Conservation (phyloP, 2,888 invertebrate species). For the Drosophila incognita region DNA sequence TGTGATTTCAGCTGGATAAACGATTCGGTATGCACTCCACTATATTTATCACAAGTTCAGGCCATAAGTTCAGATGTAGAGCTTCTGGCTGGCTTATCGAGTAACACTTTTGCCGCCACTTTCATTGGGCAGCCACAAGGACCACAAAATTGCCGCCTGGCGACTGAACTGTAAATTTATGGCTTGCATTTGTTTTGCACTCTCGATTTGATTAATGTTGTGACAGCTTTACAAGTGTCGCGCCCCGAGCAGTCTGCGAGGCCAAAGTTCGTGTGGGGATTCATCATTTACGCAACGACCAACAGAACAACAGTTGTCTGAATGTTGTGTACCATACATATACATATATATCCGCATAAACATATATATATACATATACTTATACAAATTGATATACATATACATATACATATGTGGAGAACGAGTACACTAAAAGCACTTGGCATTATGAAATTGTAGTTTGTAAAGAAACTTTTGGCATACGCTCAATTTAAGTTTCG, state of each 20-base stretch:
- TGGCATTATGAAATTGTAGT: slow-evolving; percentile 37
- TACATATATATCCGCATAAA: background rate
- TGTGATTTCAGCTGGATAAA: slow-evolving; percentile 31
- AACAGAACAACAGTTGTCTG: slow-evolving; percentile 46
- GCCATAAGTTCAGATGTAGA: slow-evolving; percentile 1
- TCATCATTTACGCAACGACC: slow-evolving; percentile 54
- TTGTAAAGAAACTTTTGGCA: slow-evolving; percentile 15
- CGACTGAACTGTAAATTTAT: slow-evolving; percentile 61
- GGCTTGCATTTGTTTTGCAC: slow-evolving; percentile 68
- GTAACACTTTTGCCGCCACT: slow-evolving; percentile 35
- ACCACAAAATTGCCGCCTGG: slow-evolving; percentile 44
- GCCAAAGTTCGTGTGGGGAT: slow-evolving; percentile 59
- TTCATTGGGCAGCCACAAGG: slow-evolving; percentile 45
- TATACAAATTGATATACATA: background rate
- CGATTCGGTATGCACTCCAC: slow-evolving; percentile 19
- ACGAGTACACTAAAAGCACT: slow-evolving; percentile 40
- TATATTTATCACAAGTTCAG: slow-evolving; percentile 40
- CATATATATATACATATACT: background rate
- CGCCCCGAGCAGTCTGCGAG: slow-evolving; percentile 53
- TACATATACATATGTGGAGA: background rate
- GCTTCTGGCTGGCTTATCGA: background rate
- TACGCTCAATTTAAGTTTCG: slow-evolving; percentile 22
- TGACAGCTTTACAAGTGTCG: slow-evolving; percentile 73
- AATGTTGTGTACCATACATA: background rate
- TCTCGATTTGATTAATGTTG: slow-evolving; percentile 74